phyloP scores from a whole-genome alignment of 2,888 invertebrate genomes.

The Willowsia nigromaculata region DNA sequence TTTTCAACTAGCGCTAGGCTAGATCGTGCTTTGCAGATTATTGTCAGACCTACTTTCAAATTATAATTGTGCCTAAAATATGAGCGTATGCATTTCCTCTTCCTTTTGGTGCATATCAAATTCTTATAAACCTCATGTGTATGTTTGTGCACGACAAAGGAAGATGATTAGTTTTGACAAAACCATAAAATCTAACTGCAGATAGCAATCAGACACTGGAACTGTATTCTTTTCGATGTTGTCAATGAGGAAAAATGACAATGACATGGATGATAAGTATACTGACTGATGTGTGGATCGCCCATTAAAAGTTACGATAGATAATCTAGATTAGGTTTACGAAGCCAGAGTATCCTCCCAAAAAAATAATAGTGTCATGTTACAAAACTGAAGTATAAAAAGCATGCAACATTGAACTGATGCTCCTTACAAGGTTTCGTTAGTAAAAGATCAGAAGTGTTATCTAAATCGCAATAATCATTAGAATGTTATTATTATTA shows the following conservation, averaged over 20 bases:
- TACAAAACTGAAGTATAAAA: not conserved
- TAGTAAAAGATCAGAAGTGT: not conserved
- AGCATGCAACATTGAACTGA: not conserved
- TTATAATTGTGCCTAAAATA: not conserved
- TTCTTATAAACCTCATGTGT: too few relatives aligned
- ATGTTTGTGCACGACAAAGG: not conserved
- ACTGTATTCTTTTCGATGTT: not conserved
- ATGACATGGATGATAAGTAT: not conserved
- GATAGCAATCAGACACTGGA: not conserved
- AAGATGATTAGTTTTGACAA: not conserved
- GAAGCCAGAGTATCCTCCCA: not conserved
- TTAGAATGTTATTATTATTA: not conserved
- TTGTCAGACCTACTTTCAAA: not conserved
- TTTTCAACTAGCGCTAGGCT: too few relatives aligned
- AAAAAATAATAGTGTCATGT: not conserved
- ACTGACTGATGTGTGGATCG: not conserved
- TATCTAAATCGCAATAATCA: not conserved
- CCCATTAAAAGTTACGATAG: not conserved
- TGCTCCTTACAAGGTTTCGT: not conserved
- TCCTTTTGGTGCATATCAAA: not conserved
- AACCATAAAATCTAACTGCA: not conserved
- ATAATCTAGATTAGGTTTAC: not conserved
- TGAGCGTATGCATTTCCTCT: not conserved
- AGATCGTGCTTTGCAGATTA: conserved; percentile 56
- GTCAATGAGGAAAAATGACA: not conserved